These are phyloP conservation scores for Lacanobia oleracea DNA, from an alignment of 2,888 invertebrate genomes.

Conservation along the genomic window DNA sequence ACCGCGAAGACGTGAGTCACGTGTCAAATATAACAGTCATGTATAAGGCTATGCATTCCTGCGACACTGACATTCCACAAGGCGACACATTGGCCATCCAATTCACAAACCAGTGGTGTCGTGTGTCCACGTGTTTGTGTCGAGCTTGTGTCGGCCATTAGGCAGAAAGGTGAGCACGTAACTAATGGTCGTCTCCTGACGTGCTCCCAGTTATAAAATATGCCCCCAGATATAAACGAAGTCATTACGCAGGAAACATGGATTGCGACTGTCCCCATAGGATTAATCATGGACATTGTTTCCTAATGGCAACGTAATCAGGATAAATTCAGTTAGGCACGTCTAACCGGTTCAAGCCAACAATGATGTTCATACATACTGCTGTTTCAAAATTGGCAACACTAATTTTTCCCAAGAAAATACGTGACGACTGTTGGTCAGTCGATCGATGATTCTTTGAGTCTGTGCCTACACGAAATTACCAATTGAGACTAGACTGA, in stretches of 20 bases:
- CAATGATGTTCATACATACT: background rate
- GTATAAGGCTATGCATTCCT: constrained; percentile 17
- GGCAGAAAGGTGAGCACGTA: constrained; percentile 52
- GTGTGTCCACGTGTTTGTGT: constrained; percentile 41
- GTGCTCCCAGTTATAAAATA: constrained; percentile 23
- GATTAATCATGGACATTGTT: constrained; percentile 25
- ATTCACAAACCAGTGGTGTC: constrained; percentile 54
- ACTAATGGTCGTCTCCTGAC: constrained; percentile 36
- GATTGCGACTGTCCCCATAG: constrained; percentile 20
- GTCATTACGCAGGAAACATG: constrained; percentile 35
- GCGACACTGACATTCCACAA: constrained; percentile 52
- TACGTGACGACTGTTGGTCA: background rate
- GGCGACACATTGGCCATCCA: constrained; percentile 49
- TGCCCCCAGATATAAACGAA: constrained; percentile 35
- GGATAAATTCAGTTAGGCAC: constrained; percentile 1
- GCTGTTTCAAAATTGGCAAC: background rate
- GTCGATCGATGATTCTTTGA: background rate
- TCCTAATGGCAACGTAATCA: background rate
- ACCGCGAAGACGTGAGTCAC: constrained; percentile 25
- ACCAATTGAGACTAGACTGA: background rate
- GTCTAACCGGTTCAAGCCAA: background rate
- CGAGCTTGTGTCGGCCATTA: constrained; percentile 39
- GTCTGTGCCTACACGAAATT: constrained; percentile 1
- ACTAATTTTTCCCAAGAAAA: background rate
- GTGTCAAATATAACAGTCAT: constrained; percentile 14